These are phyloP conservation scores for Musca domestica DNA, from an alignment of 1,140 invertebrate genomes.

Conservation along the genomic window DNA sequence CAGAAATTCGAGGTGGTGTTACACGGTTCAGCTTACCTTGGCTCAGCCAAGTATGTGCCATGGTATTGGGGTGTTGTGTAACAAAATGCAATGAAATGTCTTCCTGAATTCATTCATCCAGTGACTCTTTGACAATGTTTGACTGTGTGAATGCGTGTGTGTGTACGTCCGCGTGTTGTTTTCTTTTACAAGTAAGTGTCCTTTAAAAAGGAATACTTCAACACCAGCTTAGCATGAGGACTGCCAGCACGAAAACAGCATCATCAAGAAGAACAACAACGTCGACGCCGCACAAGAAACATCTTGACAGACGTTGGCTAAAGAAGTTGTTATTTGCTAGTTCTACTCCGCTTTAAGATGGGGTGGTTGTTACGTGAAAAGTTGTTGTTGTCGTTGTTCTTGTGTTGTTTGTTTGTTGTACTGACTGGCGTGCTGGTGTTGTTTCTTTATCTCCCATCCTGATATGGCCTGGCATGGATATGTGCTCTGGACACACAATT, in stretches of 20 bases:
- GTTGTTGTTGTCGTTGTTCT: not conserved
- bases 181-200: not conserved
- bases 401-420: not conserved
- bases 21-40: too few species aligned
- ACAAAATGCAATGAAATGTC: too few species aligned
- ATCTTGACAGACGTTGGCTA: constrained; percentile 3
- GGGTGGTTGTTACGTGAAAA: too few species aligned
- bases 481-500: constrained; percentile 3
- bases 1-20: too few species aligned
- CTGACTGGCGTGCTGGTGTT: not conserved
- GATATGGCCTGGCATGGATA: not conserved
- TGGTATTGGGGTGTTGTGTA: too few species aligned
- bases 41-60: too few species aligned
- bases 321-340: constrained; percentile 8
- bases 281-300: not conserved
- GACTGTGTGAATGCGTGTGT: not conserved
- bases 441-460: not conserved
- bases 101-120: too few species aligned
- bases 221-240: too few species aligned
- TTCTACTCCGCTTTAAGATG: not conserved
- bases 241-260: too few species aligned
- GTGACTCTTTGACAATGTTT: not conserved
- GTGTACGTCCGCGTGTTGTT: not conserved
- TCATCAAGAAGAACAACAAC: not conserved
- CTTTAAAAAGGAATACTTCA: too few species aligned